Percentiles rank a stretch among this genome's conserved stretches.
Conservation (phyloP, 2,113 vertebrate genomes). For the Oriolus oriolus region DNA sequence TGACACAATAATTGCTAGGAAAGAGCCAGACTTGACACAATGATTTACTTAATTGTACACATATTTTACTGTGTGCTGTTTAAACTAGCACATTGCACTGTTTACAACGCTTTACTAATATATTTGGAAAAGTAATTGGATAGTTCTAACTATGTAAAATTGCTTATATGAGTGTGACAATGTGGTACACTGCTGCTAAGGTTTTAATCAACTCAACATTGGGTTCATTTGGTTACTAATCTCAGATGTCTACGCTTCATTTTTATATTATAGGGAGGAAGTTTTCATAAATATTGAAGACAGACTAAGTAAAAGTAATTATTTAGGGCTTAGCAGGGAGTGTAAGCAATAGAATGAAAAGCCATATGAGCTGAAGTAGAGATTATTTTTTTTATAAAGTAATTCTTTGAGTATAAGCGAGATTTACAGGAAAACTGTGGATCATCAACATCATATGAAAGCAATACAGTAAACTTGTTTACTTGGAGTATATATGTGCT, state of each 20-base stretch:
- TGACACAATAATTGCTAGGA: background rate
- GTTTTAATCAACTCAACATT: slow-evolving; percentile 56
- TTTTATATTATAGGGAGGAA: slow-evolving; percentile 18
- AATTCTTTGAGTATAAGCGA: background rate
- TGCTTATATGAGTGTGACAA: slow-evolving; percentile 9
- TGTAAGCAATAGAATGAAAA: slow-evolving; percentile 12
- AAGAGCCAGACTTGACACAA: background rate
- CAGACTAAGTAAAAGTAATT: slow-evolving; percentile 25
- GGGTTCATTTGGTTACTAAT: slow-evolving; percentile 55
- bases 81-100: background rate
- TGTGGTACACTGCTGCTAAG: slow-evolving; percentile 5
- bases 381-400: background rate
- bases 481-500: background rate
- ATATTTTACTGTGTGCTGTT: slow-evolving; percentile 42
- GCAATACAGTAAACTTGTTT: slow-evolving; percentile 10
- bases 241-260: slow-evolving; percentile 31
- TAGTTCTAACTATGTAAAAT: slow-evolving; percentile 36
- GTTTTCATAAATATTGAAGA: slow-evolving; percentile 48
- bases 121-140: slow-evolving; percentile 63
- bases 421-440: slow-evolving; percentile 18
- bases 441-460: background rate
- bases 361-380: background rate
- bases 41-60: slow-evolving; percentile 8
- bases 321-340: slow-evolving; percentile 19
- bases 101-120: slow-evolving; percentile 47